Conservation (phyloP, 2,113 vertebrate genomes). For the Pelvicachromis taeniatus region DNA sequence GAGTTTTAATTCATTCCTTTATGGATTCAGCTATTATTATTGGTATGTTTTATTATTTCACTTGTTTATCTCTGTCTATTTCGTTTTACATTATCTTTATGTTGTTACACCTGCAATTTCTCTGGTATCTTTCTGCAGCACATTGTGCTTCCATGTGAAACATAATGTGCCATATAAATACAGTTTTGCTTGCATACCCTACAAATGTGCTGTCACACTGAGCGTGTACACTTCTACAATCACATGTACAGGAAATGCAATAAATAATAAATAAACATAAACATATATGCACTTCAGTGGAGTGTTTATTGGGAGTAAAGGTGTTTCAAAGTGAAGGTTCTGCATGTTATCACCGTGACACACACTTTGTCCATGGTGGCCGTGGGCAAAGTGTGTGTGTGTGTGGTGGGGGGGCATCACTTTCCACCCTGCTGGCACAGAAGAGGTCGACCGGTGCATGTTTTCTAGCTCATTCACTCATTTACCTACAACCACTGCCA, state of each 20-base stretch:
- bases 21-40: neutral
- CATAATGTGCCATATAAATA: neutral
- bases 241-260: neutral
- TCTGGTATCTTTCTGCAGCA: neutral
- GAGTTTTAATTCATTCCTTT: neutral
- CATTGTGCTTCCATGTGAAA: neutral
- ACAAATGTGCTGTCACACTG: neutral
- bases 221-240: neutral
- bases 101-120: neutral
- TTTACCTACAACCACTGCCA: slow-evolving; percentile 44
- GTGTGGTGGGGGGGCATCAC: neutral
- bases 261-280: too few relatives aligned
- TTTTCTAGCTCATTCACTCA: slow-evolving; percentile 64
- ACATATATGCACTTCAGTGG: neutral
- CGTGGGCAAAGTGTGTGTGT: slow-evolving; percentile 7
- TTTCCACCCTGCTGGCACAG: slow-evolving; percentile 56
- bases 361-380: neutral
- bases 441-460: slow-evolving; percentile 62
- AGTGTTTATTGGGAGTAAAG: slow-evolving; percentile 6
- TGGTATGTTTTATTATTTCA: neutral
- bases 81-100: neutral
- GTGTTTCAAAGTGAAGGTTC: neutral
- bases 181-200: neutral
- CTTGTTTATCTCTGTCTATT: neutral
- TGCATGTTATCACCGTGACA: slow-evolving; percentile 29